Percentiles rank a stretch among this genome's conserved stretches.
Conservation (phyloP, 2,888 invertebrate genomes). For the Ecliptopera silaceata region DNA sequence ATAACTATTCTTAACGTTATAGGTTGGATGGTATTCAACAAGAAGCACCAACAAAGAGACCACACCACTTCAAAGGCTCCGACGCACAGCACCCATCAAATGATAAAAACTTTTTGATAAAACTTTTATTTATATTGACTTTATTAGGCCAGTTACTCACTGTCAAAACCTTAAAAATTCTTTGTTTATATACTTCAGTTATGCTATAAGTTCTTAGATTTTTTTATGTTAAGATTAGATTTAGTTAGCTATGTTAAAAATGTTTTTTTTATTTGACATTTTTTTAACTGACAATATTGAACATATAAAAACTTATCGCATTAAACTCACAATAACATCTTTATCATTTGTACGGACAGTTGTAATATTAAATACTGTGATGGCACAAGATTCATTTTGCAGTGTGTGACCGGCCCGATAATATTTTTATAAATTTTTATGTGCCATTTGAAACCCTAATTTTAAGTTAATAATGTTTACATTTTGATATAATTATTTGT, state of each 20-base stretch:
- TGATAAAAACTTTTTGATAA: conserved; percentile 43
- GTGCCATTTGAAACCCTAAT: conserved; percentile 49
- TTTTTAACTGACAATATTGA: background rate
- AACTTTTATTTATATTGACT: conserved; percentile 28
- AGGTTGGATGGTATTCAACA: conserved; percentile 68
- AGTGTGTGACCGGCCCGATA: conserved; percentile 26
- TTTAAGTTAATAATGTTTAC: conserved; percentile 59
- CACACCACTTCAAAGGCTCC: conserved; percentile 58
- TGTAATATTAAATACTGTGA: too few species aligned
- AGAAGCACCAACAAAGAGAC: conserved; percentile 52
- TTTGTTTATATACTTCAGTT: conserved; percentile 9
- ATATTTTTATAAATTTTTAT: conserved; percentile 26
- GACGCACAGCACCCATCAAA: conserved; percentile 69
- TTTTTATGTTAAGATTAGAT: conserved; percentile 26
- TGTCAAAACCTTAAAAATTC: conserved; percentile 16
- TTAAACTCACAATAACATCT: background rate
- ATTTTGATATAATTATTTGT: conserved; percentile 19
- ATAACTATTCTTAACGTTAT: conserved; percentile 12
- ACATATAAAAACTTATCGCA: background rate
- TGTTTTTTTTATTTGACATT: conserved; percentile 21
- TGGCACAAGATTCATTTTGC: background rate
- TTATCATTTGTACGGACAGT: background rate
- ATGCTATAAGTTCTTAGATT: conserved; percentile 16
- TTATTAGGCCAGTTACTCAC: conserved; percentile 31
- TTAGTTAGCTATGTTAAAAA: conserved; percentile 26